Conservation (phyloP, 2,113 vertebrate species). For the Macquaria australasica region DNA sequence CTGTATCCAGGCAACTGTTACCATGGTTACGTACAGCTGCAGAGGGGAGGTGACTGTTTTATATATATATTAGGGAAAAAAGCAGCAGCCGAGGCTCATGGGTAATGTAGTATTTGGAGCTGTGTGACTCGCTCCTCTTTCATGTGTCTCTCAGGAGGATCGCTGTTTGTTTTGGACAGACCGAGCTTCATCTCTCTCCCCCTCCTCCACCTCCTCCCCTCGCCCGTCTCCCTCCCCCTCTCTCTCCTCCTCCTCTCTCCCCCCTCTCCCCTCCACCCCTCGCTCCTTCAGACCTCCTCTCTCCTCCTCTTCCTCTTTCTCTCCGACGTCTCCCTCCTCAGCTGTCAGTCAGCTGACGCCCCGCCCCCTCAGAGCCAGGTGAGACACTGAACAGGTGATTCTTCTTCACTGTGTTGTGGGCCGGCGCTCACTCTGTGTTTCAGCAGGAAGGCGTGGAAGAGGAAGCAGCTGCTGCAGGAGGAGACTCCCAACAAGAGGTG, state of each 20-base stretch:
- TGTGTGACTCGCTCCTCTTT: too few species aligned
- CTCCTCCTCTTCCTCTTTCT: constrained; percentile 20
- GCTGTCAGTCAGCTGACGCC: constrained; percentile 9
- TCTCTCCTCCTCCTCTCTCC: neutral
- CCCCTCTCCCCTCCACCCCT: constrained; percentile 26
- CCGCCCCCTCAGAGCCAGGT: constrained; percentile 19
- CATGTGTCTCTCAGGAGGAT: constrained; percentile 66
- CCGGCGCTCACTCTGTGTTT: constrained; percentile 29
- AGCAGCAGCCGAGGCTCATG: neutral
- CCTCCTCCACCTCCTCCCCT: constrained; percentile 13
- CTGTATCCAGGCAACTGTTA: constrained; percentile 81
- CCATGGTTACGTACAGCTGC: constrained; percentile 72
- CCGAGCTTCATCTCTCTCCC: constrained; percentile 12
- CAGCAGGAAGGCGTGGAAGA: constrained; percentile 60
- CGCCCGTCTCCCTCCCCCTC: neutral
- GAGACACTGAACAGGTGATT: neutral
- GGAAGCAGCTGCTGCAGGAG: constrained; percentile 53
- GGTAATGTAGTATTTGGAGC: neutral
- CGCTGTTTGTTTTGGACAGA: constrained; percentile 61
- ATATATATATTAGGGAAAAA: too few species aligned
- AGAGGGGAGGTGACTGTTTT: constrained; percentile 72
- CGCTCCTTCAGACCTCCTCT: neutral
- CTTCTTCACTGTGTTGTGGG: neutral
- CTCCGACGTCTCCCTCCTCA: constrained; percentile 1
- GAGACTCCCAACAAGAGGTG: constrained; percentile 68